Conservation (phyloP, 2,113 vertebrate genomes). For the Cricetomys ansorgei region DNA sequence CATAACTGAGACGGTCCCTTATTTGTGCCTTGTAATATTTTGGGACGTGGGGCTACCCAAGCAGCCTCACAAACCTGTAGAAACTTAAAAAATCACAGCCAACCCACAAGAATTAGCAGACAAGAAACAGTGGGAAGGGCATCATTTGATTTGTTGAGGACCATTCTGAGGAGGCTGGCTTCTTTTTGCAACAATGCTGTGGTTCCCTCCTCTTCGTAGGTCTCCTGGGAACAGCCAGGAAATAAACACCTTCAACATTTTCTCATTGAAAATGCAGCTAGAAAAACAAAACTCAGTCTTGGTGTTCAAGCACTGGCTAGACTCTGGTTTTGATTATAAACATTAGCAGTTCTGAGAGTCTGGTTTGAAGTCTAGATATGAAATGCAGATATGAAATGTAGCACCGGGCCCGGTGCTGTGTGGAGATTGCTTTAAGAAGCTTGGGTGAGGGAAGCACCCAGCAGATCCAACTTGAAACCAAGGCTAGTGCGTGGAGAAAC, state of each 20-base stretch:
- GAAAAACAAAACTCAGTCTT: conserved; percentile 76
- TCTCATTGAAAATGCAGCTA: conserved; percentile 77
- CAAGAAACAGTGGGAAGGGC: conserved; percentile 48
- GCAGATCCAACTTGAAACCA: not conserved
- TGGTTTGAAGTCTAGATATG: conserved; percentile 54
- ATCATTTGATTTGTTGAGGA: not conserved
- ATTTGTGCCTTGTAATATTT: conserved; percentile 30
- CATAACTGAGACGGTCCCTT: not conserved
- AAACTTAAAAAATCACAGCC: conserved; percentile 75
- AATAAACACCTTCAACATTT: conserved; percentile 71
- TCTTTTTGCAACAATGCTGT: conserved; percentile 41
- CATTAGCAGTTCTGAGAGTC: conserved; percentile 66
- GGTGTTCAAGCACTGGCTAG: conserved; percentile 66
- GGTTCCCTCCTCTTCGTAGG: conserved; percentile 25
- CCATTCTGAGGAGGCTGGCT: not conserved
- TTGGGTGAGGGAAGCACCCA: not conserved
- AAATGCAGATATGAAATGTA: not conserved
- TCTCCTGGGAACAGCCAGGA: conserved; percentile 65
- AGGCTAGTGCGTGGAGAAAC: conserved; percentile 20
- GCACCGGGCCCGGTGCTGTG: not conserved
- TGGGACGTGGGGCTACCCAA: conserved; percentile 53
- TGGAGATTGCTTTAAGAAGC: not conserved
- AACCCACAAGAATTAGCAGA: conserved; percentile 64
- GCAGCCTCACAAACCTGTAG: conserved; percentile 40
- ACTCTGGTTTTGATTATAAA: conserved; percentile 82